Conservation (phyloP, 2,888 invertebrate genomes). For the Apamea epomidion region DNA sequence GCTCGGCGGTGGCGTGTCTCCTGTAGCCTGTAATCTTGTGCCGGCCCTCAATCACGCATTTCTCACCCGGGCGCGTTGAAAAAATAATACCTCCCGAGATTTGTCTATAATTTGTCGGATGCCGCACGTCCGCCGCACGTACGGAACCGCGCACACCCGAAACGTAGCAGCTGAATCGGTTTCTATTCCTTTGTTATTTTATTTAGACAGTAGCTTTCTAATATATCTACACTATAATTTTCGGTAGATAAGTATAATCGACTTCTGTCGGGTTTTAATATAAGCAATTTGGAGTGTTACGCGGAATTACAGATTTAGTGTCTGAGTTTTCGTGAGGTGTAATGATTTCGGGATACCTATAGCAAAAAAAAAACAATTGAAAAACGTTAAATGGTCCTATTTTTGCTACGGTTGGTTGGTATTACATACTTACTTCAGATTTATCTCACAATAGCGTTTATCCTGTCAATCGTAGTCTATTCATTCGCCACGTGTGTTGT, state of each 20-base stretch:
- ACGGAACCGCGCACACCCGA: constrained; percentile 64
- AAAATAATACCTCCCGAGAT: constrained; percentile 89
- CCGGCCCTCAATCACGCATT: constrained; percentile 90
- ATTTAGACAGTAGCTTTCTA: constrained; percentile 85
- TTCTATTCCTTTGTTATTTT: constrained; percentile 79
- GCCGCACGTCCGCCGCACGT: constrained; percentile 78
- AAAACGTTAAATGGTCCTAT: constrained; percentile 12
- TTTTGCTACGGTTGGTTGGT: constrained; percentile 17
- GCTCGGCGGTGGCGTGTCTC: constrained; percentile 86
- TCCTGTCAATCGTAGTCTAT: constrained; percentile 62
- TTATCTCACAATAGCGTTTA: constrained; percentile 62
- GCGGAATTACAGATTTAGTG: constrained; percentile 50
- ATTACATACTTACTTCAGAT: constrained; percentile 38
- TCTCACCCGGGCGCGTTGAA: constrained; percentile 90
- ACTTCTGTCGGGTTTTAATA: constrained; percentile 60
- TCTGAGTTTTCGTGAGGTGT: constrained; percentile 15
- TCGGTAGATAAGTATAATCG: constrained; percentile 66
- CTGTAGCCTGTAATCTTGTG: constrained; percentile 86
- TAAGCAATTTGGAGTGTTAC: constrained; percentile 62
- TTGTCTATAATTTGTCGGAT: constrained; percentile 89
- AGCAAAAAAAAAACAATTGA: background rate
- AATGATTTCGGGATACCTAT: constrained; percentile 4
- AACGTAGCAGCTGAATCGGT: constrained; percentile 77
- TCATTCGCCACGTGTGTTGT: constrained; percentile 70
- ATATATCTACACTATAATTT: constrained; percentile 77